Evolutionary conservation across 2,888 invertebrate species (phyloP).

Genomic region (Calameuta filiformis): DNA sequence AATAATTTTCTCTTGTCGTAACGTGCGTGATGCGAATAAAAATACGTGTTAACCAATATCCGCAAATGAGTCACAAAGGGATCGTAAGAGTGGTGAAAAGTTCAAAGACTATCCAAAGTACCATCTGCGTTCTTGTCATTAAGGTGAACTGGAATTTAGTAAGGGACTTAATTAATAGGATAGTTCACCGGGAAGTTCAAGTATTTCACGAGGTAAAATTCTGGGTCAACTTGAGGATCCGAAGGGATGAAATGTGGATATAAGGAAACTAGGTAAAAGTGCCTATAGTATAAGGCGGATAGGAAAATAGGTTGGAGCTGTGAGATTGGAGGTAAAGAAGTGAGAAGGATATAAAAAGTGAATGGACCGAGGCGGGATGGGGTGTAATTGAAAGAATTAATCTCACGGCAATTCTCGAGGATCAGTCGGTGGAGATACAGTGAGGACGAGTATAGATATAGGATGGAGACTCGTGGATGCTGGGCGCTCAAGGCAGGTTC

Average conservation of each 20-base stretch:
- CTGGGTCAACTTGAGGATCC: not conserved
- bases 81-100: not conserved
- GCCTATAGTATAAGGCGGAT: not conserved
- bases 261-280: not conserved
- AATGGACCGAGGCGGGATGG: not conserved
- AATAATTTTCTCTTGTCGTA: no score
- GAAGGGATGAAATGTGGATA: not conserved
- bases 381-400: conserved; percentile 31
- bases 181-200: not conserved
- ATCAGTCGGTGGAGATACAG: conserved; percentile 12
- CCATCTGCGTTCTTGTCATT: not conserved
- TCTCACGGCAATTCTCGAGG: conserved; percentile 32
- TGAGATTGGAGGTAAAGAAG: conserved; percentile 3
- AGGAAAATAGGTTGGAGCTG: not conserved
- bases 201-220: not conserved
- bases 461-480: conserved; percentile 7
- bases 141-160: not conserved
- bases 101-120: not conserved
- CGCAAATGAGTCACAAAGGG: not conserved
- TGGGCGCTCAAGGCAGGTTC: conserved; percentile 20
- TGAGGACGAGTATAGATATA: not conserved
- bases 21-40: not conserved
- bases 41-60: not conserved
- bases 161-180: not conserved
- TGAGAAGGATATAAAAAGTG: not conserved